phyloP scores from a whole-genome alignment of 1,140 invertebrate species.

The Drosophila pallidifrons region DNA sequence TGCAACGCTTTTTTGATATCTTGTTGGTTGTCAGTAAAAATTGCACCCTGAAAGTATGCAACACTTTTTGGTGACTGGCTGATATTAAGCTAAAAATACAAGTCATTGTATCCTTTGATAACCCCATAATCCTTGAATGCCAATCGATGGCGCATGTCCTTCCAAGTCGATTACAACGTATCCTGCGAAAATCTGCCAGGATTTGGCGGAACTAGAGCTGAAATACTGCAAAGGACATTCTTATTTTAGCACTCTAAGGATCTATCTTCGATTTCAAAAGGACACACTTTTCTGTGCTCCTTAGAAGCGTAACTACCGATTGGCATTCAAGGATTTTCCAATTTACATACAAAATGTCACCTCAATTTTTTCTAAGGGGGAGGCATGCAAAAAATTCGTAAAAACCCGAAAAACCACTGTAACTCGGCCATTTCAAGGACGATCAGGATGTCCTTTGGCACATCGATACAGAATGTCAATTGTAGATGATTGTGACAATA shows the following conservation, averaged over 20 bases:
- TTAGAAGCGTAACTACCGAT: neutral
- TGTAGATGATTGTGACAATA: neutral
- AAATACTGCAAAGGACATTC: neutral
- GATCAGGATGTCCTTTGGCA: neutral
- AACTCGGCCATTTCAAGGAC: neutral
- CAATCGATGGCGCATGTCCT: neutral
- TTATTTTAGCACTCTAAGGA: neutral
- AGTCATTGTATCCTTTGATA: neutral
- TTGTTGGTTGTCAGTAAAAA: neutral
- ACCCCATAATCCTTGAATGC: neutral
- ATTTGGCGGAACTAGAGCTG: neutral
- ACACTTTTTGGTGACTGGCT: neutral
- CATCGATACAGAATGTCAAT: neutral
- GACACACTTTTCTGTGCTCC: neutral
- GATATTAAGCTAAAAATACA: neutral
- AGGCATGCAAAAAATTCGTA: neutral
- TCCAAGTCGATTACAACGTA: neutral
- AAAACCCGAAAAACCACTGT: neutral
- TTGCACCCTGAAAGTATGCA: neutral
- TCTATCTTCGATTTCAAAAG: neutral
- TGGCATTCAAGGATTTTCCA: neutral
- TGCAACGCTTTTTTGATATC: neutral
- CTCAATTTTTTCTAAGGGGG: neutral
- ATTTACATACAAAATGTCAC: neutral
- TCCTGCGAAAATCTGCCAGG: neutral